phyloP scores from a whole-genome alignment of 2,113 vertebrate genomes.

The Xiphorhynchus elegans region DNA sequence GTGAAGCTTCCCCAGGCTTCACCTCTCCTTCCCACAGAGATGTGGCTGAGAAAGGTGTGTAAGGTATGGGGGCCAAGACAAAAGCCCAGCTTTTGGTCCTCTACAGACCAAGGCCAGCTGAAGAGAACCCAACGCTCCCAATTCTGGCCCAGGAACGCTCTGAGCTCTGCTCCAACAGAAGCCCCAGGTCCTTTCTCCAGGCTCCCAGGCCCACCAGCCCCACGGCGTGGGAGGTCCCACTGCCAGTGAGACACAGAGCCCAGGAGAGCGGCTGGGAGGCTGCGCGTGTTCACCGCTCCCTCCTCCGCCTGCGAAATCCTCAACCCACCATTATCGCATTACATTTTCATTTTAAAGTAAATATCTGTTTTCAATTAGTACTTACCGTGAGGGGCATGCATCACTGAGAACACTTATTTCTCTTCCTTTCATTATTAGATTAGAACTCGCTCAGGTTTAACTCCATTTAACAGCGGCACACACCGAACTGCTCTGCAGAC shows the following conservation, averaged over 20 bases:
- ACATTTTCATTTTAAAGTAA: constrained; percentile 73
- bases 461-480: constrained; percentile 58
- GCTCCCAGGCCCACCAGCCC: neutral
- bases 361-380: constrained; percentile 73
- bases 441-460: constrained; percentile 66
- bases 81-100: neutral
- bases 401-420: constrained; percentile 65
- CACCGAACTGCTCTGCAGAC: neutral
- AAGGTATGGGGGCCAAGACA: neutral
- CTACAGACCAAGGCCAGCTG: neutral
- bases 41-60: neutral
- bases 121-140: fast-evolving
- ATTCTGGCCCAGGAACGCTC: neutral
- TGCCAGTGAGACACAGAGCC: neutral
- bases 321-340: constrained; percentile 51
- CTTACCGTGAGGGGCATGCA: constrained; percentile 64
- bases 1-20: neutral
- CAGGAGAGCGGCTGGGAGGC: neutral
- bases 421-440: constrained; percentile 70
- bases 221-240: neutral
- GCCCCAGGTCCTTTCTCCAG: neutral
- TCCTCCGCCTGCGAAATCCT: neutral
- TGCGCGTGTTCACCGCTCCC: neutral
- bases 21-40: neutral
- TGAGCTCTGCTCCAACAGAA: neutral